Conservation (phyloP, 2,797 vertebrate genomes). For the Onychomys torridus region DNA sequence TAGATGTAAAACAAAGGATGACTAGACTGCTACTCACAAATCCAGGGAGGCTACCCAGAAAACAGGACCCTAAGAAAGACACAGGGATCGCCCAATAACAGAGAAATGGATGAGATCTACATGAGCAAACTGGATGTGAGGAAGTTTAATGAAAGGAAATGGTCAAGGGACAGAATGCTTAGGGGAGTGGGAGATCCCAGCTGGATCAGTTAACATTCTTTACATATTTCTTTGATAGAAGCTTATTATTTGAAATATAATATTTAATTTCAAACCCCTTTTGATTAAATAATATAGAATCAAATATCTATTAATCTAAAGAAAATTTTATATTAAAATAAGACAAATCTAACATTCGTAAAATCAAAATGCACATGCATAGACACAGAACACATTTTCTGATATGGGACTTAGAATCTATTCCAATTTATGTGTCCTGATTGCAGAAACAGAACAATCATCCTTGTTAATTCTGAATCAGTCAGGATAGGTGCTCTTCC, state of each 20-base stretch:
- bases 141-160: too few relatives aligned
- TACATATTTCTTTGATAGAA: neutral
- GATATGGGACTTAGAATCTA: neutral
- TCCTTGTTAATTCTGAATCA: neutral
- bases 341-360: neutral
- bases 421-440: neutral
- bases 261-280: neutral
- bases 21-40: too few relatives aligned
- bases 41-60: too few relatives aligned
- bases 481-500: neutral
- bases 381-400: neutral
- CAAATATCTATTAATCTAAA: neutral
- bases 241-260: neutral
- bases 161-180: too few relatives aligned
- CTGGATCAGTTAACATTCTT: neutral
- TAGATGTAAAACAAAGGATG: too few relatives aligned
- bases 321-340: neutral
- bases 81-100: too few relatives aligned
- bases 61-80: too few relatives aligned
- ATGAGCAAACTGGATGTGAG: too few relatives aligned
- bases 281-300: neutral
- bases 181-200: too few relatives aligned
- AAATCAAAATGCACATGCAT: neutral
- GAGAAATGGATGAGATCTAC: too few relatives aligned
- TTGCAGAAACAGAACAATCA: neutral